A percentile compares a stretch with the other conserved stretches of the same genome.
These are phyloP conservation scores for Monodelphis domestica DNA, from an alignment of 2,797 vertebrate genomes.

Conservation along the genomic window DNA sequence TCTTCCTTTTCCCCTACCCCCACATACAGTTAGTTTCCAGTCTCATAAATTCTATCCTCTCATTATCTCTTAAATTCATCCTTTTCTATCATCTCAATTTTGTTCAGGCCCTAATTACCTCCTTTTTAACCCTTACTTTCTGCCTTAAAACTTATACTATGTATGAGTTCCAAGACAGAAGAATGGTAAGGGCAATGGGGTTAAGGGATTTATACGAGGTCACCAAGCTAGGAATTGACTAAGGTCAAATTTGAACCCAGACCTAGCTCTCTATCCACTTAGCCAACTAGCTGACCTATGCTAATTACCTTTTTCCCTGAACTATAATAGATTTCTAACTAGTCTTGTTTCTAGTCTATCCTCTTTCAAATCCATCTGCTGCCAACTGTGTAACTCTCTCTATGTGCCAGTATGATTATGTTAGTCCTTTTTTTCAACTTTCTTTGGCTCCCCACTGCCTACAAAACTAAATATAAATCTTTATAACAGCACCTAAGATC, in stretches of 20 bases:
- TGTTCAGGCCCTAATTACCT: neutral
- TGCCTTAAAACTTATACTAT: too few species aligned
- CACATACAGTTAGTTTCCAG: neutral
- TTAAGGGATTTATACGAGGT: too few species aligned
- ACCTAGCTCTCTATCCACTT: too few species aligned
- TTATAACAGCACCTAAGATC: neutral
- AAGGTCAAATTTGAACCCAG: too few species aligned
- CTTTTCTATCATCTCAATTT: neutral
- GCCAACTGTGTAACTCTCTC: neutral
- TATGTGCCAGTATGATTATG: neutral
- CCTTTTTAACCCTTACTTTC: too few species aligned
- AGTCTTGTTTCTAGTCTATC: neutral
- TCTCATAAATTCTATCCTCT: neutral
- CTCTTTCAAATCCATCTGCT: neutral
- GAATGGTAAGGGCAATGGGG: too few species aligned
- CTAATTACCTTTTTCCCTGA: too few species aligned
- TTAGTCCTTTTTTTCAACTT: neutral
- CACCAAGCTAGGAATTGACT: too few species aligned
- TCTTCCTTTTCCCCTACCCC: neutral
- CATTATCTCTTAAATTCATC: neutral
- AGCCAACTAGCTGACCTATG: too few species aligned
- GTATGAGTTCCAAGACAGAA: too few species aligned
- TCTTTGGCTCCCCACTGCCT: neutral
- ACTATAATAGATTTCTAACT: neutral
- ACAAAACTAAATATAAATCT: neutral